Base-by-base conservation (phyloP, 2,797 vertebrate genomes). In the Psittacula derbiana region DNA sequence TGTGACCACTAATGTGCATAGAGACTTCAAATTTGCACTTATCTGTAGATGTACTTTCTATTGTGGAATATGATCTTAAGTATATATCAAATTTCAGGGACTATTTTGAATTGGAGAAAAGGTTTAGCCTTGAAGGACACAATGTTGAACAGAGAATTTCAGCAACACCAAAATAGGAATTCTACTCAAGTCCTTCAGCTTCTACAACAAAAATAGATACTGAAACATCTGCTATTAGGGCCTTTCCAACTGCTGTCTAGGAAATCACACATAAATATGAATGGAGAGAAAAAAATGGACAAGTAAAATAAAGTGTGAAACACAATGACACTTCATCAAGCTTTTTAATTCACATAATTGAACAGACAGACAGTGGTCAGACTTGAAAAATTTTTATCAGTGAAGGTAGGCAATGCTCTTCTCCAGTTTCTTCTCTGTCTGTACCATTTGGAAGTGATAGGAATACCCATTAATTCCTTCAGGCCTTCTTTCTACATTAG, bases 401-500 rank as follows among this genome's bases (percentile, higher is more conserved):
- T 4, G 2, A 9, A 80, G 21, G 23, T 70, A 95, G 86, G 73
- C 87, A 33, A 49, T 78, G 70, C 43, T 80, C 38, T 78, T 53
- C 18, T 70, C 36, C 31, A 61, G 62, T 80, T 94, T 90, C 71
- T 94, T 79, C 93, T 84, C 66, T 69, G 40, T 75, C 61, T 79
- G 36, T 40, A 62, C 31, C 33, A 49, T 81, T 96, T 91, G 14
- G 60, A 92, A 97, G 88, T 84, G 76, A 90, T 31, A 95, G 44
- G 58, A 93, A 84, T 85, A 92, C 94, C 62, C 61, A 50, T 62
- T 69, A 82, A 71, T 95, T 90, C 60, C 72, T 95, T 96, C 87
- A 84, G 79, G 85, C 52, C 76, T 95, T 88, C 85, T 80, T 97
- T 95, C 88, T 88, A 76, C 41, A 82, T 73, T 91, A 91, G 75